Conservation (phyloP, 2,888 invertebrate genomes). For the Acanthopleura granulata region DNA sequence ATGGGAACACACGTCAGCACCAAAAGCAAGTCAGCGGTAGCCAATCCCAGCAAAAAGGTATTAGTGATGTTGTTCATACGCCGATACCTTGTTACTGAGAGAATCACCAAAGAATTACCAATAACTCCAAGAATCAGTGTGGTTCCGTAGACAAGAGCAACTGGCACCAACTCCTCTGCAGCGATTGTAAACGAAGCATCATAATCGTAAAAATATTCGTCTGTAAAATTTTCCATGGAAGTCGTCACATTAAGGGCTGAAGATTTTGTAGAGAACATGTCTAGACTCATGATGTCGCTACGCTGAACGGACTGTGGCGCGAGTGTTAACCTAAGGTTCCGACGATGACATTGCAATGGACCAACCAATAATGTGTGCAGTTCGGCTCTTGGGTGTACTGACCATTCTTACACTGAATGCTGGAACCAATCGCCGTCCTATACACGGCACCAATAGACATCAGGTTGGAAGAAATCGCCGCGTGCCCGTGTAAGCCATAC, state of each 20-base stretch:
- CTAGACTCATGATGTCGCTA: too few species aligned
- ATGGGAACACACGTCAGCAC: constrained; percentile 80
- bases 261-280: too few species aligned
- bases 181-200: not conserved
- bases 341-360: too few species aligned
- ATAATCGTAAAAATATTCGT: not conserved
- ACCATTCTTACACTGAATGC: too few species aligned
- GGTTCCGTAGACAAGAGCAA: constrained; percentile 74
- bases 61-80: constrained; percentile 76
- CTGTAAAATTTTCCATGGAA: not conserved
- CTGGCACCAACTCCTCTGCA: constrained; percentile 72
- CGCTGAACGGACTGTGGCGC: too few species aligned
- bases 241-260: not conserved
- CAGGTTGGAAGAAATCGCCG: too few species aligned
- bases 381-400: too few species aligned
- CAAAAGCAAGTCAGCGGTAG: constrained; percentile 78
- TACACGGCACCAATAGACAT: too few species aligned
- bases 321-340: too few species aligned
- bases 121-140: constrained; percentile 75
- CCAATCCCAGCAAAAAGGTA: constrained; percentile 77
- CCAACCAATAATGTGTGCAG: too few species aligned
- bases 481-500: too few species aligned
- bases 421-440: too few species aligned
- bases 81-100: constrained; percentile 72
- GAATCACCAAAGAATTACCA: constrained; percentile 74